Conservation (phyloP, 1,140 invertebrate species). For the Agrypnia vestita region DNA sequence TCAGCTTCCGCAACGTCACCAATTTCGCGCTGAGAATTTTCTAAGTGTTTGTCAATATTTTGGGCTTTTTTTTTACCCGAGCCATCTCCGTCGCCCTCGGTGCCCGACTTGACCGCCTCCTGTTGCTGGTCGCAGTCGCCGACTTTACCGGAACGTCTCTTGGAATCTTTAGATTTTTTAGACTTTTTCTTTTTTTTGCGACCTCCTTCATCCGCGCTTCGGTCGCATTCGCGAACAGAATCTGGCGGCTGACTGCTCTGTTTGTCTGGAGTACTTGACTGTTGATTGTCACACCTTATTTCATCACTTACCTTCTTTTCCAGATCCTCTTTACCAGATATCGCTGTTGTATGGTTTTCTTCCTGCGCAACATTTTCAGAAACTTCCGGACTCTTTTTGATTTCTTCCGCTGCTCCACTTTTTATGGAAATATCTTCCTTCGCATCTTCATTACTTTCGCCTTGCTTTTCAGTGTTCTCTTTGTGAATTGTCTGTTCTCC, state of each 20-base stretch:
- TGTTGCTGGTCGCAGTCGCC: not conserved
- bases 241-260: too few species aligned
- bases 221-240: not conserved
- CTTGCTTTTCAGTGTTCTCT: too few species aligned
- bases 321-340: not conserved
- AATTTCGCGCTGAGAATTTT: slow-evolving; percentile 22
- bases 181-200: slow-evolving; percentile 41
- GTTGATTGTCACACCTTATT: not conserved
- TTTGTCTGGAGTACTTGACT: too few species aligned
- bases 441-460: too few species aligned
- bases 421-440: too few species aligned
- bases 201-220: not conserved
- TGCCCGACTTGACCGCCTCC: not conserved
- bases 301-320: not conserved
- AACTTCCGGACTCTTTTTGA: not conserved
- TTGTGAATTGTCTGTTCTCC: too few species aligned
- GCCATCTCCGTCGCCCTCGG: not conserved
- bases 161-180: slow-evolving; percentile 39
- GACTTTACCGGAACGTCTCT: not conserved
- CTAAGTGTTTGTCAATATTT: slow-evolving; percentile 47
- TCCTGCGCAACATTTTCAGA: not conserved
- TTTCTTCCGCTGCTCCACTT: not conserved
- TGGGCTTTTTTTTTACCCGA: slow-evolving; percentile 48
- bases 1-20: slow-evolving; percentile 3
- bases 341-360: not conserved